Percentiles rank a stretch among this genome's conserved stretches.
These are phyloP conservation scores for Antrozous pallidus DNA, from an alignment of 2,797 vertebrate genomes.

Conservation along the genomic window DNA sequence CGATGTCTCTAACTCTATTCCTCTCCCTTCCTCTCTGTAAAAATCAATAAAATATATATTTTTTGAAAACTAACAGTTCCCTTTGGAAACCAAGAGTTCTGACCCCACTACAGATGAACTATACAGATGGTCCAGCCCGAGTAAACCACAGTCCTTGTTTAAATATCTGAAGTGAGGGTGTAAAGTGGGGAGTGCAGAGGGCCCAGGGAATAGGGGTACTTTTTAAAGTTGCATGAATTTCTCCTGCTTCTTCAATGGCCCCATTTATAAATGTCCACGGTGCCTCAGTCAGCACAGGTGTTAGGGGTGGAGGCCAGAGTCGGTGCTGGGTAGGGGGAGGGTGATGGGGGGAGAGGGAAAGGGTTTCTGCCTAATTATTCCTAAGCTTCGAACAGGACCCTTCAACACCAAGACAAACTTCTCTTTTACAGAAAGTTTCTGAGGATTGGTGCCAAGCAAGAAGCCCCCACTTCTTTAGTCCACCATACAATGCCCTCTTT, in stretches of 20 bases:
- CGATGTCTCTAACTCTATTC: too few relatives aligned
- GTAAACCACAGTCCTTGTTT: constrained; percentile 9
- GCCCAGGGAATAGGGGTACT: neutral
- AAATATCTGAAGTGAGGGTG: neutral
- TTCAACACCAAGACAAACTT: constrained; percentile 55
- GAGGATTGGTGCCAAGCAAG: constrained; percentile 42
- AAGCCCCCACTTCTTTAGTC: constrained; percentile 46
- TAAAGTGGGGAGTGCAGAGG: neutral
- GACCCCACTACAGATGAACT: too few relatives aligned
- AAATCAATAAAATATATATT: too few relatives aligned
- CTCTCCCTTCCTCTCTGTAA: too few relatives aligned
- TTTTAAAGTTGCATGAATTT: constrained; percentile 48
- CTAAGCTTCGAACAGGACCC: constrained; percentile 41
- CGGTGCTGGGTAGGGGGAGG: neutral
- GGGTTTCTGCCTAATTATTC: neutral
- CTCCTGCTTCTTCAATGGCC: constrained; percentile 55
- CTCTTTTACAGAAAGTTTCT: constrained; percentile 66
- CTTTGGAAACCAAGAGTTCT: neutral
- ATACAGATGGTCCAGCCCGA: neutral
- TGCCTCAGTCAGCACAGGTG: constrained; percentile 25
- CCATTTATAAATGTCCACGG: constrained; percentile 57
- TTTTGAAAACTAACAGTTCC: neutral
- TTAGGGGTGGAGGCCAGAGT: neutral
- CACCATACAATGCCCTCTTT: constrained; percentile 49
- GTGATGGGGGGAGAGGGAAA: neutral